These are phyloP conservation scores for Thereva unica DNA, from an alignment of 2,888 invertebrate genomes.

Conservation along the genomic window DNA sequence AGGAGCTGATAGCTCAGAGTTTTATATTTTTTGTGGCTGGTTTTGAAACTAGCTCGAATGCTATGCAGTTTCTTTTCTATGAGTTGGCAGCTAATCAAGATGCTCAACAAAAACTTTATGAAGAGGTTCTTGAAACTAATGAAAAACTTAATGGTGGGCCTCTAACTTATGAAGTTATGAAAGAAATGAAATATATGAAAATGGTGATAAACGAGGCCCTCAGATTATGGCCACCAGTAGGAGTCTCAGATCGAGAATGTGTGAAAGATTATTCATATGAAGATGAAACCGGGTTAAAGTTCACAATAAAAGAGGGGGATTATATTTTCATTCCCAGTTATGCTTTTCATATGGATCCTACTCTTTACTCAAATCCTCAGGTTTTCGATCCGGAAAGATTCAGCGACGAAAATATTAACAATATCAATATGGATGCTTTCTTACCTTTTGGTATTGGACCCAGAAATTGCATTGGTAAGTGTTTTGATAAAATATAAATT, in stretches of 20 bases:
- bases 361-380: constrained; percentile 61
- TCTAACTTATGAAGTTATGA: constrained; percentile 59
- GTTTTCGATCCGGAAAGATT: constrained; percentile 46
- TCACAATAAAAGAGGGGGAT: constrained; percentile 51
- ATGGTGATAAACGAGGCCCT: constrained; percentile 61
- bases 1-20: constrained; percentile 8
- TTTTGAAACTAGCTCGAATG: constrained; percentile 52
- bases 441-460: constrained; percentile 61
- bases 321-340: constrained; percentile 55
- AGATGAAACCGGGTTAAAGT: constrained; percentile 33
- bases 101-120: constrained; percentile 61
- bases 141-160: constrained; percentile 57
- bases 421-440: constrained; percentile 50
- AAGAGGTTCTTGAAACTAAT: constrained; percentile 62
- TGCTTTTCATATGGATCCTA: constrained; percentile 60
- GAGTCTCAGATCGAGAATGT: neutral
- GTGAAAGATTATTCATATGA: constrained; percentile 55
- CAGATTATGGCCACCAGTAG: constrained; percentile 61
- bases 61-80: constrained; percentile 61
- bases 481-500: neutral
- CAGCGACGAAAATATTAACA: neutral
- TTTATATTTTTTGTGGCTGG: neutral
- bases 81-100: constrained; percentile 65
- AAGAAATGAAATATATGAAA: constrained; percentile 61
- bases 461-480: constrained; percentile 61